These are phyloP conservation scores for Sisor rabdophorus DNA, from an alignment of 2,113 vertebrate species.

Conservation along the genomic window DNA sequence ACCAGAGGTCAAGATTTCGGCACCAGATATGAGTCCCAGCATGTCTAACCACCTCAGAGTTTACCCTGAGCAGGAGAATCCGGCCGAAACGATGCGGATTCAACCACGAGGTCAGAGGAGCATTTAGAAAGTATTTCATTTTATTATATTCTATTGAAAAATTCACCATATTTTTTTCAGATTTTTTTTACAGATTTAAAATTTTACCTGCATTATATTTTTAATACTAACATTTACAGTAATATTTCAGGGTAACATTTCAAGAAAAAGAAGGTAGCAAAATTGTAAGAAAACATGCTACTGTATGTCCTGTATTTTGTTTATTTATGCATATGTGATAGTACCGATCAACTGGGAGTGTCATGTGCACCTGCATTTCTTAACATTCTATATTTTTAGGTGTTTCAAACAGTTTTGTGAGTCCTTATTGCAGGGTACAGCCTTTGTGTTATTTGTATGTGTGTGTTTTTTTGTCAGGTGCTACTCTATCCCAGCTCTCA, in stretches of 20 bases:
- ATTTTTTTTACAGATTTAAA: not conserved
- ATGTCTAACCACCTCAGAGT: slow-evolving; percentile 80
- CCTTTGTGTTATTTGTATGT: slow-evolving; percentile 24
- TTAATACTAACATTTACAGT: not conserved
- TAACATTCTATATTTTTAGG: slow-evolving; percentile 7
- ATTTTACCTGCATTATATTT: not conserved
- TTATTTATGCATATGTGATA: slow-evolving; percentile 9
- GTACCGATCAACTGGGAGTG: slow-evolving; percentile 19
- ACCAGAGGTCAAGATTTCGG: slow-evolving; percentile 54
- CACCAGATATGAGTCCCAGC: slow-evolving; percentile 66
- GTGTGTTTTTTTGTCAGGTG: slow-evolving; percentile 66
- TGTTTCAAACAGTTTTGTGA: slow-evolving; percentile 15
- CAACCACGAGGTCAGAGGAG: slow-evolving; percentile 77
- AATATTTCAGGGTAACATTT: not conserved
- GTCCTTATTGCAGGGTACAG: slow-evolving; percentile 16
- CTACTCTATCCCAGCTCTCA: slow-evolving; percentile 88
- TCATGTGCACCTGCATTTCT: slow-evolving; percentile 7
- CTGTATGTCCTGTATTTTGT: not conserved
- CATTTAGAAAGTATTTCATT: not conserved
- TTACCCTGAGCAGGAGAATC: slow-evolving; percentile 76
- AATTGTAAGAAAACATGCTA: not conserved
- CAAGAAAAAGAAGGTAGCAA: not conserved
- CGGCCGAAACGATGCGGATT: slow-evolving; percentile 72
- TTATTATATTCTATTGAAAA: too few relatives aligned
- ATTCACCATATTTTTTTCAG: not conserved